Evolutionary conservation across 2,888 invertebrate genomes (phyloP).

Genomic region (Gisinianus flammeolus): DNA sequence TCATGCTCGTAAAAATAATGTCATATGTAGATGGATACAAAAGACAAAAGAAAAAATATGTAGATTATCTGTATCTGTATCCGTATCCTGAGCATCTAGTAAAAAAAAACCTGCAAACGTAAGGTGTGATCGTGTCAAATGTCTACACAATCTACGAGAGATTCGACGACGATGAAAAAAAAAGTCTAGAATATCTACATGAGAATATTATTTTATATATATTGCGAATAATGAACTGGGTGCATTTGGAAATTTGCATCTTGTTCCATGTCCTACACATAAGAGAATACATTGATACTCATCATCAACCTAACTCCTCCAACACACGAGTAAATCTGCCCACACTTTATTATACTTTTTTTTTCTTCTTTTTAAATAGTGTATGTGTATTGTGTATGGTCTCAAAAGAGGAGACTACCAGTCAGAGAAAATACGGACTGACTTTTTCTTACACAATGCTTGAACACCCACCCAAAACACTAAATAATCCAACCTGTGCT

Average conservation of each 20-base stretch:
- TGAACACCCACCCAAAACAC: conserved; percentile 17
- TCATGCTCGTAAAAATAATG: not conserved
- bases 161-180: not conserved
- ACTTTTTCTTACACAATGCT: not conserved
- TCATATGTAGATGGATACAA: too few relatives aligned
- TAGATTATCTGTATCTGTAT: too few relatives aligned
- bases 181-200: not conserved
- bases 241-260: conserved; percentile 35
- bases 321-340: not conserved
- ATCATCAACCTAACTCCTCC: conserved; percentile 13
- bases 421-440: conserved; percentile 15
- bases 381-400: not conserved
- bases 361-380: not conserved
- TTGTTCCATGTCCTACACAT: conserved; percentile 32
- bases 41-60: too few relatives aligned
- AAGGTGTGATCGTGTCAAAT: conserved; percentile 39
- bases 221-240: conserved; percentile 15
- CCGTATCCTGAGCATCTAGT: too few relatives aligned
- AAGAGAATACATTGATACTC: conserved; percentile 13
- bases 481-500: conserved; percentile 21
- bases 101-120: not conserved
- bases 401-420: conserved; percentile 9
- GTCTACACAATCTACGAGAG: conserved; percentile 12
- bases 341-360: not conserved
- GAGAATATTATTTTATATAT: not conserved